phyloP scores from a whole-genome alignment of 2,113 vertebrate genomes.

The Anhinga rufa region DNA sequence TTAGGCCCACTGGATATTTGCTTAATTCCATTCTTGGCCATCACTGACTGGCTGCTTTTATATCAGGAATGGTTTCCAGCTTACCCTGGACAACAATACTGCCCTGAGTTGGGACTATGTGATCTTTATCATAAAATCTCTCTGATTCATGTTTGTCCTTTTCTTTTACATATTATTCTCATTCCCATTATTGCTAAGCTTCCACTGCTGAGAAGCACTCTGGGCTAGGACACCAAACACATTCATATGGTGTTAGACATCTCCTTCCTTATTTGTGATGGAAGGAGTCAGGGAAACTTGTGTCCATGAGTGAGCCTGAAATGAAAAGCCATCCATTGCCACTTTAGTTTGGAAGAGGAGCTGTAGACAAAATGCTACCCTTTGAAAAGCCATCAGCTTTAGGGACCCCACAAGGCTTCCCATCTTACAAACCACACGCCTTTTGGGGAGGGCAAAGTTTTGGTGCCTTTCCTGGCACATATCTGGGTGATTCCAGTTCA shows the following conservation, averaged over 20 bases:
- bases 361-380: neutral
- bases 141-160: conserved; percentile 1
- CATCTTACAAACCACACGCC: neutral
- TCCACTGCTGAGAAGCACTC: neutral
- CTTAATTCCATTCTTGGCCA: neutral
- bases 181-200: neutral
- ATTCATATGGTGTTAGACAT: neutral
- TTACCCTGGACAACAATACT: neutral
- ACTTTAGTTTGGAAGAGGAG: neutral
- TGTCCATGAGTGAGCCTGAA: neutral
- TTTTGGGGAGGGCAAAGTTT: neutral
- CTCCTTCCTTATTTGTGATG: neutral
- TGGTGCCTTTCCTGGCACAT: neutral
- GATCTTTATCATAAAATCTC: neutral
- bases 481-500: neutral
- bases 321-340: neutral
- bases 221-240: neutral
- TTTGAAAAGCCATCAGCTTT: neutral
- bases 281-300: neutral
- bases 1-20: neutral
- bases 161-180: neutral
- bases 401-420: neutral
- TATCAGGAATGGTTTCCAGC: neutral
- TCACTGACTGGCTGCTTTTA: neutral
- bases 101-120: neutral